Base-by-base conservation (phyloP, 2,797 vertebrate genomes). In the Heteromormyrus szaboi region DNA sequence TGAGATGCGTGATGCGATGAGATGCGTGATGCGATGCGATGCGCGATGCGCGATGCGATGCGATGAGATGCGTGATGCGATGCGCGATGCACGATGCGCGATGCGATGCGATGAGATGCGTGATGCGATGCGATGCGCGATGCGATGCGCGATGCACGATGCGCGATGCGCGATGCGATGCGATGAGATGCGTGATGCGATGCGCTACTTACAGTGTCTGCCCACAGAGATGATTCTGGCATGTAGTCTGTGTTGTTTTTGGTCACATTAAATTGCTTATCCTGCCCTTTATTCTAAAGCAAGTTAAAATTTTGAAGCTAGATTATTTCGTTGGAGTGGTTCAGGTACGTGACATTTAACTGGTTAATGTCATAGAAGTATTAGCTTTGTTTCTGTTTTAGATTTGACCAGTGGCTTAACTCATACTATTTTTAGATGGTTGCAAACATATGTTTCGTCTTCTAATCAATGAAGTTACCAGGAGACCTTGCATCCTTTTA, bases 361-460 rank as follows among this genome's bases (percentile, higher is more conserved):
- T 44, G 89, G 89, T 86, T 89, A 88, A 48, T 65, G 89, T 88
- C 85, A 88, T 89, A 87, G 88, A 37, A 19, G 3, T 41, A 46
- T 41, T 25, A 84, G 81, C 56, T 89, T 14, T 86, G 50, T 62
- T 85, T 53, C 53, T 62, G 48, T 56, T 86, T 85, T 54, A 25
- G 29, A 54, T 54, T 29, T 53, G 29, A 22, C 48, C 84, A 8
- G 29, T 54, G 25, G 84, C 50, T 41, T 86, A 51, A 51, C 81
- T 65, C 37, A 33, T 48, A 65, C 81, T 33, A 56, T 33, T 81
- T 83, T 48, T 19, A 48, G n/a, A 76, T 83, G 72, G 46, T 88
- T 50, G 79, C 29, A 29, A 88, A 81, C 88, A 14, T 7, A 19
- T 89, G 8, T 33, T 59, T 1, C 9, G 2, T 76, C 83, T 81